Evolutionary conservation across 2,888 invertebrate genomes (phyloP).

Genomic region (Hemaris fuciformis): DNA sequence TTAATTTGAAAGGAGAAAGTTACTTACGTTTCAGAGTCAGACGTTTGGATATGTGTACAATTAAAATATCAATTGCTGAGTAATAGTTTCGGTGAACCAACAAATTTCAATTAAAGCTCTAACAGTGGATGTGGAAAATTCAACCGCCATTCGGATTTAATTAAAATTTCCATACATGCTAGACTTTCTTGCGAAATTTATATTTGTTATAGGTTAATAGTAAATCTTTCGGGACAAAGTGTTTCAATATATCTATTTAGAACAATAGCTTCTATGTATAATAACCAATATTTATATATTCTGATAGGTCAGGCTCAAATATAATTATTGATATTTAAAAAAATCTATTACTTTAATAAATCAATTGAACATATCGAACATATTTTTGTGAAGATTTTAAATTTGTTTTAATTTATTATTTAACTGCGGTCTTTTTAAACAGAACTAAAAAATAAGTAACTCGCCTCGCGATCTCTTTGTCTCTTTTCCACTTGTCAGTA

Average conservation of each 20-base stretch:
- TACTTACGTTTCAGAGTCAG: constrained; percentile 14
- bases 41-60: constrained; percentile 48
- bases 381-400: no score
- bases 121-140: constrained; percentile 50
- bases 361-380: no score
- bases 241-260: background rate
- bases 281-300: no score
- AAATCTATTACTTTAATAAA: no score
- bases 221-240: background rate
- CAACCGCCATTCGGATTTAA: constrained; percentile 45
- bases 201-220: background rate
- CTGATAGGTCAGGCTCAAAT: no score
- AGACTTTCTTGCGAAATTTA: constrained; percentile 29
- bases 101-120: constrained; percentile 44
- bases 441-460: no score
- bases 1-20: constrained; percentile 18
- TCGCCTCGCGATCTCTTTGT: no score
- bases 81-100: constrained; percentile 50
- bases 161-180: constrained; percentile 48
- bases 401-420: no score
- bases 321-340: no score
- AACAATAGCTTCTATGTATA: no score
- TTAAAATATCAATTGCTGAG: constrained; percentile 57
- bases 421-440: no score
- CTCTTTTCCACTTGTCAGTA: no score